Evolutionary conservation across 2,113 vertebrate genomes (phyloP), one percentile per base, ranked within the genome.

Genomic region (Coturnix japonica): DNA sequence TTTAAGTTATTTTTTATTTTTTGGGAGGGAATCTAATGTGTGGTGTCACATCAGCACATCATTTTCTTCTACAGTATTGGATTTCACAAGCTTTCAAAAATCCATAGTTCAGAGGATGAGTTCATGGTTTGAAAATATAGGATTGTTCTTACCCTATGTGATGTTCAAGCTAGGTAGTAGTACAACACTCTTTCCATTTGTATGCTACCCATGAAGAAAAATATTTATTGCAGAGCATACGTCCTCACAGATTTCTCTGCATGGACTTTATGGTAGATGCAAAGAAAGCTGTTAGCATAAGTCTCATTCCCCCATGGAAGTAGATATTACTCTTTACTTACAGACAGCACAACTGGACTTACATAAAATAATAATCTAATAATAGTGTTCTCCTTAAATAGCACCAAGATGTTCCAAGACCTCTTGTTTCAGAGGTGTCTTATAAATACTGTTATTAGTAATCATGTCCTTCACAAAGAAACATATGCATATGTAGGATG

Each of bases 391-490:
- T 71, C 70, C 61, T 21, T 81, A 23, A 51, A 46, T 11, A 56
- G 35, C 41, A 74, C 17, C 10, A 61, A 11, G 9, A 25, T 16
- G 22, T 79, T 82, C 54, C 70, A 79, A 85, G 53, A 31, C 14
- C 25, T 71, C 51, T 60, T 65, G 7, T 60, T 82, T 85, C 73
- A 59, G 83, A 90, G 41, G 7, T 19, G 15, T 61, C n/a, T 80
- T 66, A 71, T 93, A 93, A 80, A 83, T 37, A 71, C 23, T 65
- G 28, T 4, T 59, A 15, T 76, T 86, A 77, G 9, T 79, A 91
- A 13, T 11, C 26, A 25, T 23, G 39, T 67, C 44, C n/a, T 94
- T 76, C 33, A 74, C 39, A 57, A 78, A 83, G 18, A 49, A 39
- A 59, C 5, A 72, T 61, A 76, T 79, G 25, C 21, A 3, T 2